These are phyloP conservation scores for Drosophila arizonae DNA, from an alignment of 1,140 invertebrate genomes.

Conservation along the genomic window DNA sequence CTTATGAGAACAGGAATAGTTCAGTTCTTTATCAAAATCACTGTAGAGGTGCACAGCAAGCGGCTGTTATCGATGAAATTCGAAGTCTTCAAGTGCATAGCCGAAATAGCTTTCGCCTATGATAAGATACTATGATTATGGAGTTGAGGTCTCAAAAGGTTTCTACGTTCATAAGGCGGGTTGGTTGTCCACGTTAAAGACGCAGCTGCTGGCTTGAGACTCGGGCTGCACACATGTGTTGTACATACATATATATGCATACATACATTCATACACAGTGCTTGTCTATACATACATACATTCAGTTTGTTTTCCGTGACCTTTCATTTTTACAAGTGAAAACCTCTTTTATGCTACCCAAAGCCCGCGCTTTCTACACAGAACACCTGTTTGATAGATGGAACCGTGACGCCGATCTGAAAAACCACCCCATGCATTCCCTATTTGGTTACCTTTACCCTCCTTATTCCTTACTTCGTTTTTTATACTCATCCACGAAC, in stretches of 20 bases:
- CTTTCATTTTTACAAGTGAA: constrained; percentile 34
- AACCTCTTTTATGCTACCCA: constrained; percentile 30
- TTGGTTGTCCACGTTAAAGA: background rate
- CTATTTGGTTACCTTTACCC: constrained; percentile 2
- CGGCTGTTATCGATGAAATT: too few species aligned
- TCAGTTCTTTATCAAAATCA: too few species aligned
- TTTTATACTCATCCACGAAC: background rate
- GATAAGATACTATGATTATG: too few species aligned
- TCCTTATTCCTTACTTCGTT: constrained; percentile 19
- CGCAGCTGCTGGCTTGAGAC: background rate
- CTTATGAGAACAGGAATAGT: too few species aligned
- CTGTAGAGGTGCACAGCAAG: too few species aligned
- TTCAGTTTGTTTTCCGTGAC: constrained; percentile 33
- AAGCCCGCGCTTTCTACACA: constrained; percentile 44
- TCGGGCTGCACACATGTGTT: background rate
- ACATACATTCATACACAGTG: background rate
- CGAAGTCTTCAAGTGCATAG: too few species aligned
- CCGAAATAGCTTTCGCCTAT: too few species aligned
- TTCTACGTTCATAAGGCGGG: background rate
- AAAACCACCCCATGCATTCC: constrained; percentile 53
- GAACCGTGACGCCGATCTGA: constrained; percentile 45
- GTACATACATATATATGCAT: background rate
- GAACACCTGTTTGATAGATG: constrained; percentile 63
- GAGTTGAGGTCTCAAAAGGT: too few species aligned
- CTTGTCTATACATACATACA: background rate